Conservation (phyloP, 2,797 vertebrate genomes). For the Streptopelia turtur region DNA sequence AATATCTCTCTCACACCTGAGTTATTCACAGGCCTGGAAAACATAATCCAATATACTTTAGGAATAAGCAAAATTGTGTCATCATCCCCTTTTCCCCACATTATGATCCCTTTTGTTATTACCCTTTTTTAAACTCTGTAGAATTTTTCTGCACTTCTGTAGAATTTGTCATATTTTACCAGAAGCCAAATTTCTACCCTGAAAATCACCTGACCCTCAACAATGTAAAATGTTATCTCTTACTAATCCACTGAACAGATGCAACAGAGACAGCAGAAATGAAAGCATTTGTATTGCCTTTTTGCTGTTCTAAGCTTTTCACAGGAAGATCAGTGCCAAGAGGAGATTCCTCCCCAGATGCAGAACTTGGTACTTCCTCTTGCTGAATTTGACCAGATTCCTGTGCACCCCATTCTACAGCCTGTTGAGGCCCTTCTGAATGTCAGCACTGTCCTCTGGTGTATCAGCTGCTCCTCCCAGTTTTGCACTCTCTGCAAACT, state of each 20-base stretch:
- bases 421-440: neutral
- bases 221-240: neutral
- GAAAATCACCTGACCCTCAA: neutral
- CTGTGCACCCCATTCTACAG: neutral
- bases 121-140: accelerated
- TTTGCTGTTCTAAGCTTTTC: neutral
- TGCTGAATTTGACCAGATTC: neutral
- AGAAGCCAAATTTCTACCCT: neutral
- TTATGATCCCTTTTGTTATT: neutral
- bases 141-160: neutral
- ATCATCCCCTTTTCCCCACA: neutral
- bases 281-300: neutral
- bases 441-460: neutral
- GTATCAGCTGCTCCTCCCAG: neutral
- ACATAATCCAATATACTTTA: neutral
- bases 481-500: neutral
- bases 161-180: neutral
- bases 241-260: neutral
- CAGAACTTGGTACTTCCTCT: neutral
- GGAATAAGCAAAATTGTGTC: neutral
- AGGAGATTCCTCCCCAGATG: neutral
- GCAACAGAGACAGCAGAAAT: neutral
- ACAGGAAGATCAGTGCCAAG: neutral
- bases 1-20: neutral
- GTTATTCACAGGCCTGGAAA: neutral